phyloP scores from a whole-genome alignment of 1,140 invertebrate species.

The Cheumatopsyche charites region DNA sequence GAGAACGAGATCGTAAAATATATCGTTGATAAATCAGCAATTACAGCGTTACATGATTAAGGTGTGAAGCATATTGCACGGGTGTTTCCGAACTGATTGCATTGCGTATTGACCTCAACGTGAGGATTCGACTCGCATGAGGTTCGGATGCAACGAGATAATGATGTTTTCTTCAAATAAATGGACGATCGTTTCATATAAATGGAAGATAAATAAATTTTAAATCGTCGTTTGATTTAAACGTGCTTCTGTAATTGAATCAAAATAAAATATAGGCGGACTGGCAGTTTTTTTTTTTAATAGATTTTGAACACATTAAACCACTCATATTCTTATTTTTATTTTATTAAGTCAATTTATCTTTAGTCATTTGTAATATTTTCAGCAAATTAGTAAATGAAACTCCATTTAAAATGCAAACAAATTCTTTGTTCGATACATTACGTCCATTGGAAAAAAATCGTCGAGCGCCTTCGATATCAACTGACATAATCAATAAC shows the following conservation, averaged over 20 bases:
- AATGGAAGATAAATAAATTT: neutral
- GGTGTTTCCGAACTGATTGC: conserved; percentile 13
- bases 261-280: too few species aligned
- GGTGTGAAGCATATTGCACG: conserved; percentile 46
- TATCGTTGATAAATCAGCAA: conserved; percentile 47
- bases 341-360: too few species aligned
- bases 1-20: conserved; percentile 43
- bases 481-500: too few species aligned
- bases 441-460: too few species aligned
- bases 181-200: neutral
- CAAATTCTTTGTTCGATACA: too few species aligned
- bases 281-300: neutral
- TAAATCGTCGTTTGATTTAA: neutral
- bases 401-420: too few species aligned
- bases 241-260: too few species aligned
- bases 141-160: neutral
- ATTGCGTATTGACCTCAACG: conserved; percentile 1
- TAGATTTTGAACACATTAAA: neutral
- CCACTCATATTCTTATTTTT: too few species aligned
- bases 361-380: too few species aligned
- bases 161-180: neutral
- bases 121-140: neutral
- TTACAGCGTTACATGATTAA: conserved; percentile 47
- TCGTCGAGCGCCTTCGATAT: too few species aligned
- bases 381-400: too few species aligned